Conservation (phyloP, 2,113 vertebrate species). For the Recurvirostra avosetta region DNA sequence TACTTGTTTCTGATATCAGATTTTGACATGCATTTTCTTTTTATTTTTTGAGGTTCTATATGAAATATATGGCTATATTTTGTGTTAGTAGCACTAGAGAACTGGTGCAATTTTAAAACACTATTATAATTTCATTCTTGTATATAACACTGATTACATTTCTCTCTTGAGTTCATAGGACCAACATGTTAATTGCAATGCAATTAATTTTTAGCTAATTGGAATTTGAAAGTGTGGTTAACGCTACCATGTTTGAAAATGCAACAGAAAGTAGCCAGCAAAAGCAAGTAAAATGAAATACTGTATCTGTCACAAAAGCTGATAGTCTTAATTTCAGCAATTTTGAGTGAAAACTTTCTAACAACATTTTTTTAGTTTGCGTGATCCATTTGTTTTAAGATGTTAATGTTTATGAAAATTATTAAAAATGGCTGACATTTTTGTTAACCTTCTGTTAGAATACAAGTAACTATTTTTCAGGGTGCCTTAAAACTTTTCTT, state of each 20-base stretch:
- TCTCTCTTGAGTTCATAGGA: background rate
- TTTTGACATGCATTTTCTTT: background rate
- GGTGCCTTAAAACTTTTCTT: background rate
- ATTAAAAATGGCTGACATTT: background rate
- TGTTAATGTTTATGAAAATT: background rate
- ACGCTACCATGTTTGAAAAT: background rate
- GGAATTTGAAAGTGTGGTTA: background rate
- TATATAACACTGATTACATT: background rate
- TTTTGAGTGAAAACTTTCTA: background rate
- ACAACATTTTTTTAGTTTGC: background rate
- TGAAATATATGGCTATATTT: background rate
- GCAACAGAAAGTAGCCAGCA: background rate
- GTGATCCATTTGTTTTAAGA: background rate
- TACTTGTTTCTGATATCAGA: background rate
- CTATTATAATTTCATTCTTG: background rate
- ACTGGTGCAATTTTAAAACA: background rate
- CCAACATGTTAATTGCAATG: background rate
- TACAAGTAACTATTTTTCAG: background rate
- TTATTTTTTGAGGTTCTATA: background rate
- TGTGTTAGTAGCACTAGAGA: background rate
- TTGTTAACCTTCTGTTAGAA: background rate
- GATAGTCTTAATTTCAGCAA: background rate
- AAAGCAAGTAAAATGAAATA: background rate
- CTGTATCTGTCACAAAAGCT: background rate
- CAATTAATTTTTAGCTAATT: background rate